Percentiles rank a stretch among this genome's conserved stretches.
phyloP scores from a whole-genome alignment of 2,113 vertebrate genomes.

The Tauraco erythrolophus region DNA sequence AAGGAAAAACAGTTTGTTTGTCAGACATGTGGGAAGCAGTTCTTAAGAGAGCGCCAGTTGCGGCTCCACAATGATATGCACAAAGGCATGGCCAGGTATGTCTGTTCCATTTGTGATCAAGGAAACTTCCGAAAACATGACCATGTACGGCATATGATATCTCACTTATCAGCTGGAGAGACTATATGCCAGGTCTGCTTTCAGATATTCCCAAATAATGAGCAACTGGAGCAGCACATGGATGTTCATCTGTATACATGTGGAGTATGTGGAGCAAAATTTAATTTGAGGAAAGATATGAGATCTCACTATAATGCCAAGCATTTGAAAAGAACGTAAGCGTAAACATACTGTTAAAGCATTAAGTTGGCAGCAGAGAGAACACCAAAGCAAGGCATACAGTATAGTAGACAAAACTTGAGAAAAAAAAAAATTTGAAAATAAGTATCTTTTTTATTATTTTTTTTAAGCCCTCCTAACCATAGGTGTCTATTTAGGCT shows the following conservation, averaged over 20 bases:
- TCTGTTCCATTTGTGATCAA: conserved; percentile 97
- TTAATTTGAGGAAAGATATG: conserved; percentile 98
- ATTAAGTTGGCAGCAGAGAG: conserved; percentile 74
- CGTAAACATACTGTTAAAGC: conserved; percentile 66
- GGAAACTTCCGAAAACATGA: conserved; percentile 99
- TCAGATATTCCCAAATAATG: conserved; percentile 94
- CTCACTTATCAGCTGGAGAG: conserved; percentile 94
- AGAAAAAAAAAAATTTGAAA: conserved; percentile 48
- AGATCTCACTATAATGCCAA: conserved; percentile 97
- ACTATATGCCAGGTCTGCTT: conserved; percentile 99
- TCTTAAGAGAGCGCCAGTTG: conserved; percentile 95
- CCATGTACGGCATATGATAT: conserved; percentile 99
- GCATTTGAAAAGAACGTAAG: conserved; percentile 92
- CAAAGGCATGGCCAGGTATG: conserved; percentile 96
- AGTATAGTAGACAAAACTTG: conserved; percentile 74
- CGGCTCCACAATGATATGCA: conserved; percentile 99
- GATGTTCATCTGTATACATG: conserved; percentile 98
- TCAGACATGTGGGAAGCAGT: conserved; percentile 97
- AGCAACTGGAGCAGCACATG: conserved; percentile 97
- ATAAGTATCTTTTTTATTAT: conserved; percentile 50
- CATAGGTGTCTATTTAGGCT: conserved; percentile 78
- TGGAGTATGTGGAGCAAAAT: conserved; percentile 96
- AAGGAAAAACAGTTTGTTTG: conserved; percentile 99
- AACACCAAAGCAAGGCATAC: conserved; percentile 82
- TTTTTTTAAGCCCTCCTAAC: conserved; percentile 73